These are phyloP conservation scores for Ophion ventricosus DNA, from an alignment of 2,888 invertebrate species.

Conservation along the genomic window DNA sequence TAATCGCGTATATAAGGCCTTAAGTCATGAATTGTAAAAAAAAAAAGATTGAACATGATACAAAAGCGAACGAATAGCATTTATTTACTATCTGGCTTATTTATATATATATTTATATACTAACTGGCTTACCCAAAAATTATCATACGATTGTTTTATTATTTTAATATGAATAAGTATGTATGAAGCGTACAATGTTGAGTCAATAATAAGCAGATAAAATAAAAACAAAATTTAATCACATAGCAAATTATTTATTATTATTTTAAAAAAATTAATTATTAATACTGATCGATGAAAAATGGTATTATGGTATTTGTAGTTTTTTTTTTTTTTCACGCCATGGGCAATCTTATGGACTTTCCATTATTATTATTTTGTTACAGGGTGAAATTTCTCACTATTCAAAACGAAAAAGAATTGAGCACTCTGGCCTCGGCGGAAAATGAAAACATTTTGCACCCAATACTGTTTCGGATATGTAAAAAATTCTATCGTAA, in stretches of 20 bases:
- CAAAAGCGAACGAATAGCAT: background rate
- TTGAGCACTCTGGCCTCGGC: no score
- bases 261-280: no score
- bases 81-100: background rate
- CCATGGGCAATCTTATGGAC: no score
- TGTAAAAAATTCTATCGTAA: no score
- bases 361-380: no score
- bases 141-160: background rate
- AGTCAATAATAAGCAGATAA: background rate
- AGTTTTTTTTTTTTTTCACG: no score
- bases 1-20: no score
- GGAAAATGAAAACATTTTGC: background rate
- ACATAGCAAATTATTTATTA: background rate
- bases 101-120: no score
- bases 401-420: no score
- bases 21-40: background rate
- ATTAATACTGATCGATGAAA: background rate
- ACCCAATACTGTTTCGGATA: background rate
- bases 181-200: background rate
- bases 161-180: background rate
- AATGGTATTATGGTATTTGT: background rate
- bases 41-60: background rate
- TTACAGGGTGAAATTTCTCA: no score
- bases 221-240: background rate
- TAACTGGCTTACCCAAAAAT: background rate